Percentiles rank a stretch among this genome's conserved stretches.
Conservation (phyloP, 2,113 vertebrate species). For the Junco hyemalis region DNA sequence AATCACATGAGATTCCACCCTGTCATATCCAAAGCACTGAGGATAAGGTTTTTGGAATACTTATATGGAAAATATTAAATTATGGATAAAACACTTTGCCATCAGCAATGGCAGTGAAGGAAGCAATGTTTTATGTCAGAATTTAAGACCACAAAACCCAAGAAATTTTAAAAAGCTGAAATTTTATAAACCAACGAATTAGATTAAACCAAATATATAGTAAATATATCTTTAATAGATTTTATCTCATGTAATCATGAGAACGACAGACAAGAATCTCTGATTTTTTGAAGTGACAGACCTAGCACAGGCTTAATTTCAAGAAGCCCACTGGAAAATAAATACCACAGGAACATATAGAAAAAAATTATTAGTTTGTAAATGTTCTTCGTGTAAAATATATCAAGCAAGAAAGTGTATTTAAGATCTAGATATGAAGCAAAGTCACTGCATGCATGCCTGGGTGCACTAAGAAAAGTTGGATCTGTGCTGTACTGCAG, state of each 20-base stretch:
- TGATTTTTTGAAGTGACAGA: not conserved
- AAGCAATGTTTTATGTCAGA: not conserved
- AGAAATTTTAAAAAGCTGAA: not conserved
- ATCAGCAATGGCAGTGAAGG: not conserved
- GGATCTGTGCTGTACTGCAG: not conserved
- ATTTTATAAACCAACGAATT: not conserved
- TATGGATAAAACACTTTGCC: not conserved
- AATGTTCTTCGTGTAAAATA: not conserved
- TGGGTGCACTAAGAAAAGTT: not conserved
- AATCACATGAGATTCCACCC: not conserved
- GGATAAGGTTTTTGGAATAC: not conserved
- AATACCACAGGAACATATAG: not conserved
- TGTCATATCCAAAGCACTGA: not conserved
- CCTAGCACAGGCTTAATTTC: not conserved
- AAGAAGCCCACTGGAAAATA: not conserved
- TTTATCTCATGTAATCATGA: not conserved
- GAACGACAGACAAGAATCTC: not conserved
- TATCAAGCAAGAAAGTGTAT: not conserved
- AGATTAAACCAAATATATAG: not conserved
- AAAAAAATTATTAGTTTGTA: not conserved
- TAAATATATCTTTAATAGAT: not conserved
- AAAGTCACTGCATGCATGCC: accelerated
- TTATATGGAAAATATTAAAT: not conserved
- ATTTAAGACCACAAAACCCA: not conserved
- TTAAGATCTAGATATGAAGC: not conserved